Evolutionary conservation across 1,140 invertebrate genomes (phyloP).

Genomic region (Schlechtendalia chinensis): DNA sequence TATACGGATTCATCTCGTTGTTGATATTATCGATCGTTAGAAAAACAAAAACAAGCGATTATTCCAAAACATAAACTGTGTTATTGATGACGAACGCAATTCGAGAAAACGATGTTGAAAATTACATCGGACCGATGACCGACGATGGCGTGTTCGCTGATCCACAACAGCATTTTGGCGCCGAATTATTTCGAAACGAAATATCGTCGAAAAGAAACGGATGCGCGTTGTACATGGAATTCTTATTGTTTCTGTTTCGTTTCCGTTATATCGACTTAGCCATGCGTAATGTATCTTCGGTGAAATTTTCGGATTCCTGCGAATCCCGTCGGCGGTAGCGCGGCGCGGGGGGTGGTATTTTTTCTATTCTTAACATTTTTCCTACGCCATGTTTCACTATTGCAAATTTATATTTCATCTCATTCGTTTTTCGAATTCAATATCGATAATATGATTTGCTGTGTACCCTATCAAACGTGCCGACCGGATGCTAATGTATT

Average conservation of each 20-base stretch:
- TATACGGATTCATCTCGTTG: too few species aligned
- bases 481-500: too few species aligned
- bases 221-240: background rate
- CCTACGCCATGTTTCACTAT: background rate
- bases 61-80: background rate
- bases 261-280: conserved; percentile 7
- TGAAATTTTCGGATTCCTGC: background rate
- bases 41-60: background rate
- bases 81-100: background rate
- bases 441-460: background rate
- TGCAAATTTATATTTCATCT: conserved; percentile 1
- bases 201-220: conserved; percentile 6
- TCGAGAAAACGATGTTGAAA: background rate
- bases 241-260: conserved; percentile 1
- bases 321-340: background rate
- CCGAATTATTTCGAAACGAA: conserved; percentile 16
- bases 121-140: conserved; percentile 15
- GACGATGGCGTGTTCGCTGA: background rate
- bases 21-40: background rate
- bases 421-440: background rate
- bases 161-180: conserved; percentile 1
- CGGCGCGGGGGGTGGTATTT: background rate
- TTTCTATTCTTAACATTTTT: too few species aligned
- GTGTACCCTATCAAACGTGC: too few species aligned
- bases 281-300: conserved; percentile 5